Base-by-base conservation (phyloP, 2,797 vertebrate genomes). In the Eleutherodactylus coqui region DNA sequence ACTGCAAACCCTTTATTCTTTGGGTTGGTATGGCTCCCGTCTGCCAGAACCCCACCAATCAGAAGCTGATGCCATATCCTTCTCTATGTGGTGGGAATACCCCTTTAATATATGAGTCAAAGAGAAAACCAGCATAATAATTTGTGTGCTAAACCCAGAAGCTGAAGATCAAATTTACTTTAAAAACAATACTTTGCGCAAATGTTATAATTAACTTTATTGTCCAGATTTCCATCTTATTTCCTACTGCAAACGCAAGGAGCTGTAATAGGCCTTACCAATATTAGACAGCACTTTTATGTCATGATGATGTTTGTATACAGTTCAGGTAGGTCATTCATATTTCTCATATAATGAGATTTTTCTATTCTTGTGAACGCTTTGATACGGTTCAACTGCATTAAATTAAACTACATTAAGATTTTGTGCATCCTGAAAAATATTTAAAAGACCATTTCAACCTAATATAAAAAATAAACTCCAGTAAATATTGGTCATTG, bases 201-300 rank as follows among this genome's bases (percentile, higher is more conserved):
- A 69, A 69, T 69, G 7, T 69, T 69, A 38, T 69, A 69, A 69
- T 69, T 69, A 36, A 36, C 64, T 69, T 69, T 36, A 38, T 69
- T 36, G n/a, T 34, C 64, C 64, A 19, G 29, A 69, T 69, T 69
- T 69, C 64, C 64, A 36, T 69, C 64, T 69, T 6, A 69, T 36
- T 69, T 67, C 14, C 62, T 1, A 17, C 62, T 19, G 64, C 34
- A 69, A 19, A 69, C 32, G 1, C 7, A 38, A 38, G 29, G 5
- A 69, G 32, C 34, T 69, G 64, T 69, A 69, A 69, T 21, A 38
- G 24, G 34, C 16, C 64, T 36, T 36, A 69, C 64, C 64, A 38
- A 69, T 69, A 36, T 69, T 69, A 36, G 34, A 21, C 34, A 69
- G 32, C 29, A 67, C 62, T 67, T 67, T 34, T 67, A 67, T 34